A percentile compares a stretch with the other conserved stretches of the same genome.
Conservation (phyloP, 1,140 invertebrate genomes). For the Lithobius niger region DNA sequence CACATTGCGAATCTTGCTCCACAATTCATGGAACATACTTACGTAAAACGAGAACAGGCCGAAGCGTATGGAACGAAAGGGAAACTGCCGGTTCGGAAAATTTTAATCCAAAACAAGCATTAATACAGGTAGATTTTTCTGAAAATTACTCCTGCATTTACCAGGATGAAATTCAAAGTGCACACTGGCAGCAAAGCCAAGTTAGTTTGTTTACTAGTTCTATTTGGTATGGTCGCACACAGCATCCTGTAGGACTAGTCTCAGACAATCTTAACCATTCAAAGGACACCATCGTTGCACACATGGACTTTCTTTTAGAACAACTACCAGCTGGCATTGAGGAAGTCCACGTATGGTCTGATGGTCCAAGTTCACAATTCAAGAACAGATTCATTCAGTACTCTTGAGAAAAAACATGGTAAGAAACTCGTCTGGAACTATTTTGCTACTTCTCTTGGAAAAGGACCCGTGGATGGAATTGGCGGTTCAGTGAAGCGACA, state of each 20-base stretch:
- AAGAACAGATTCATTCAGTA: background rate
- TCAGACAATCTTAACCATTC: background rate
- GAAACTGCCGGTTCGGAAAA: no score
- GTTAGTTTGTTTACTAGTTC: no score
- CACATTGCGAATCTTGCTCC: no score
- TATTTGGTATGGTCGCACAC: no score
- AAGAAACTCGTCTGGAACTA: conserved; percentile 19
- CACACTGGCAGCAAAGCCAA: no score
- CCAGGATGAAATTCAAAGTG: no score
- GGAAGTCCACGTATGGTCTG: background rate
- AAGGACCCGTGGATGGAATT: conserved; percentile 22
- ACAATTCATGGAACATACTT: no score
- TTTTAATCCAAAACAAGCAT: no score
- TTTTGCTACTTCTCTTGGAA: conserved; percentile 26
- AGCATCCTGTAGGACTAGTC: background rate
- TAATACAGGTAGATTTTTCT: no score
- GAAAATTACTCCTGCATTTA: no score
- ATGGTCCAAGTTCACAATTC: background rate
- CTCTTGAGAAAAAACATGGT: background rate
- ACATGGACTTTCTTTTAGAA: background rate
- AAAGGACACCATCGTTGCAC: background rate
- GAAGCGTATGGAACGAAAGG: no score
- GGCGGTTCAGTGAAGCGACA: background rate
- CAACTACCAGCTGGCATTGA: background rate
- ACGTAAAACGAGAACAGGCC: no score